Percentiles rank a stretch among this genome's conserved stretches.
These are phyloP conservation scores for Camelus bactrianus DNA, from an alignment of 2,113 vertebrate genomes.

Conservation along the genomic window DNA sequence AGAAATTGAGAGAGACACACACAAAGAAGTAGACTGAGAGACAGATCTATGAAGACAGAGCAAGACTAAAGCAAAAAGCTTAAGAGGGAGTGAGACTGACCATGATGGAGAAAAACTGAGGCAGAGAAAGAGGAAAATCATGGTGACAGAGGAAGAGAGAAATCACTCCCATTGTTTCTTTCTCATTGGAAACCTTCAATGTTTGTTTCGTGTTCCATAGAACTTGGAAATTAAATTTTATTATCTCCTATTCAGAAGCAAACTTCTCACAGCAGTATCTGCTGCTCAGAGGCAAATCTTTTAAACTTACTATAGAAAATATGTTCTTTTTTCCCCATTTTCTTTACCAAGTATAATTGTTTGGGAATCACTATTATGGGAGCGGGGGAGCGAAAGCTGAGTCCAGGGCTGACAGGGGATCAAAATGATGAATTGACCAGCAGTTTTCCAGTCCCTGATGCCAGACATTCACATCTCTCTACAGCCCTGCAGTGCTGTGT, in stretches of 20 bases:
- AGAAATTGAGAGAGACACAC: neutral
- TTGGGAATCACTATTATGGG: neutral
- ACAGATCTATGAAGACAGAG: neutral
- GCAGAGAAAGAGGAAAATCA: neutral
- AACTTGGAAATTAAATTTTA: constrained; percentile 50
- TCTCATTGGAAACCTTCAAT: constrained; percentile 1
- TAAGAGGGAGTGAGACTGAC: neutral
- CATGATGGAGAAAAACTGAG: neutral
- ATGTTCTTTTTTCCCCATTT: neutral
- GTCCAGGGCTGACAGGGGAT: neutral
- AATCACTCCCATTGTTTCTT: neutral
- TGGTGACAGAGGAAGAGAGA: neutral
- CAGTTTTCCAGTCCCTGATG: neutral
- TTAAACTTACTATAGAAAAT: neutral
- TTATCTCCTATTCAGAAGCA: neutral
- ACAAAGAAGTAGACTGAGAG: neutral
- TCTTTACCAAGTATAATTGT: constrained; percentile 32
- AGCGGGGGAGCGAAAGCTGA: neutral
- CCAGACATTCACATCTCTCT: neutral
- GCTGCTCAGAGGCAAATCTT: neutral
- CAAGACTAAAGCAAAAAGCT: neutral
- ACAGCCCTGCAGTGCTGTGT: neutral
- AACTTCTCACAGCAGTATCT: constrained; percentile 21
- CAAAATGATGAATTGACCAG: neutral
- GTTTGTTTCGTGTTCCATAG: neutral